Evolutionary conservation across 2,113 vertebrate species (phyloP).

Genomic region (Xiphophorus couchianus): DNA sequence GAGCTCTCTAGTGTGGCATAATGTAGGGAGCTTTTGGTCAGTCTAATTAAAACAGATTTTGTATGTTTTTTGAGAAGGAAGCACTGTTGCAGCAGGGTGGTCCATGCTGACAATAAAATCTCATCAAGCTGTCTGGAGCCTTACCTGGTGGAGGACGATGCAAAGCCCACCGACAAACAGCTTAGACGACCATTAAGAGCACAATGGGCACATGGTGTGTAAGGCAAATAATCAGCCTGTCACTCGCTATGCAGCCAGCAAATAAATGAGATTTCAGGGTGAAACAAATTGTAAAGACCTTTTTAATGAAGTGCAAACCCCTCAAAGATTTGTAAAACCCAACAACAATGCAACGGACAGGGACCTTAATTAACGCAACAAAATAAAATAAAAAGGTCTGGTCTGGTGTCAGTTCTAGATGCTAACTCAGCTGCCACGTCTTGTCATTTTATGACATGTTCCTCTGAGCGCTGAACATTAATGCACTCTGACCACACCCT

Average conservation of each 20-base stretch:
- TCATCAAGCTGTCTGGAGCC: neutral
- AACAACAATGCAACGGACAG: neutral
- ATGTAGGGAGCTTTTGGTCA: neutral
- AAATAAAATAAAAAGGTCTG: neutral
- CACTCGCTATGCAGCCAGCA: slow-evolving; percentile 5
- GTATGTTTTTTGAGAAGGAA: neutral
- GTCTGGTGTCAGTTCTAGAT: neutral
- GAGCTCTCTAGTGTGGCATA: too few relatives aligned
- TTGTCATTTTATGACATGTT: neutral
- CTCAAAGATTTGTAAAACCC: too few relatives aligned
- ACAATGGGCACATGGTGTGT: slow-evolving; percentile 31
- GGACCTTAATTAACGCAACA: neutral
- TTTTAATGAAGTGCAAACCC: too few relatives aligned
- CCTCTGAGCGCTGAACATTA: neutral
- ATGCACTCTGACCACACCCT: too few relatives aligned
- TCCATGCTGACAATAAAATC: neutral
- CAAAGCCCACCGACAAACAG: slow-evolving; percentile 5
- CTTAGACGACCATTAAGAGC: slow-evolving; percentile 10
- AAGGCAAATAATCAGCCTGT: slow-evolving; percentile 36
- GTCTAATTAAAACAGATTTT: neutral
- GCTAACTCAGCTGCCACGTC: neutral
- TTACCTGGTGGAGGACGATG: slow-evolving; percentile 23
- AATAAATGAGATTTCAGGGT: neutral
- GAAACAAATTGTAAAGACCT: too few relatives aligned
- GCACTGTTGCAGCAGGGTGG: neutral